Percentiles rank a stretch among this genome's conserved stretches.
Evolutionary conservation across 1,140 invertebrate genomes (phyloP).

Genomic region (Tetramorium alpestre): DNA sequence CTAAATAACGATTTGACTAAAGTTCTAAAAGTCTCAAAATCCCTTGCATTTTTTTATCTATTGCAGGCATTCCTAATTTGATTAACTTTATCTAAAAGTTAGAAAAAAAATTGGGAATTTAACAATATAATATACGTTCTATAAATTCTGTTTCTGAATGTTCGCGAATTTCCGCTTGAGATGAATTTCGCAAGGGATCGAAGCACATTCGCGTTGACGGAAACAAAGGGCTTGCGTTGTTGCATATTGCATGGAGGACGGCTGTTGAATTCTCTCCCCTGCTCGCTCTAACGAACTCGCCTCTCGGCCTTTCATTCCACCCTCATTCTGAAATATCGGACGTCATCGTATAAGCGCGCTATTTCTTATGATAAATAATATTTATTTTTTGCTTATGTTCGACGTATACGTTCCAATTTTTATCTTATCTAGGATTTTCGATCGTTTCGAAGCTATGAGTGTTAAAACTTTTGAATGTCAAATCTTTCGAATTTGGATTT

Average conservation of each 20-base stretch:
- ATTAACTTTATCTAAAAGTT: neutral
- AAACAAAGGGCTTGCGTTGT: slow-evolving; percentile 56
- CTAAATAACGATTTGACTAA: neutral
- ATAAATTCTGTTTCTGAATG: neutral
- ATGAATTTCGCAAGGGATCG: slow-evolving; percentile 34
- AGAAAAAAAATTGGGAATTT: neutral
- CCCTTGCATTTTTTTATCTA: neutral
- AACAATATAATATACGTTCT: slow-evolving; percentile 2
- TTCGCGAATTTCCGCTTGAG: slow-evolving; percentile 25
- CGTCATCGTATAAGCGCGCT: slow-evolving; percentile 20
- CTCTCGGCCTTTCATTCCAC: slow-evolving; percentile 48
- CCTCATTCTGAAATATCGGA: slow-evolving; percentile 7
- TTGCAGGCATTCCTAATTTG: neutral
- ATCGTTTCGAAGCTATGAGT: neutral
- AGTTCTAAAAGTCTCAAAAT: neutral
- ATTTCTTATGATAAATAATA: neutral
- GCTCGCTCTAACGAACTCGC: slow-evolving; percentile 51
- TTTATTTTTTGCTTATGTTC: neutral
- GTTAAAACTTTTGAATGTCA: neutral
- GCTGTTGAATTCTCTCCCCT: slow-evolving; percentile 54
- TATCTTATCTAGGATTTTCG: neutral
- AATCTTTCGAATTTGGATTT: neutral
- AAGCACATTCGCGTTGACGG: slow-evolving; percentile 40
- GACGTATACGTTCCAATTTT: neutral
- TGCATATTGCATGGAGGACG: slow-evolving; percentile 55